Conservation (phyloP, 2,888 invertebrate genomes). For the Aproaerema taeniolella region DNA sequence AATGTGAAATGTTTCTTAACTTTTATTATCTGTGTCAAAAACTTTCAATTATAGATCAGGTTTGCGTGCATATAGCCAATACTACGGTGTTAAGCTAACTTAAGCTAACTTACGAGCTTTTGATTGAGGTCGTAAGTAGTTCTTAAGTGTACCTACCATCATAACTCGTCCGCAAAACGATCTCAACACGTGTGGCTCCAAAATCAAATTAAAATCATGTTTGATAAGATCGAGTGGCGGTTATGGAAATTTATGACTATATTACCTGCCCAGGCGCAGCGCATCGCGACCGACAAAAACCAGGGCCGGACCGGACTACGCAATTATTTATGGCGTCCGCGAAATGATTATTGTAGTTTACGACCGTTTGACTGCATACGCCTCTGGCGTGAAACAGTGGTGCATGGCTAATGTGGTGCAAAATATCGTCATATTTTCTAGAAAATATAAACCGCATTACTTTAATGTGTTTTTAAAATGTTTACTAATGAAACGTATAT, state of each 20-base stretch:
- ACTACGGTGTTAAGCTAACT: too few relatives aligned
- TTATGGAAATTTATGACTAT: conserved; percentile 78
- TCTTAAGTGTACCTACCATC: conserved; percentile 60
- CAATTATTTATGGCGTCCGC: conserved; percentile 73
- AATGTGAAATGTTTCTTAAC: too few relatives aligned
- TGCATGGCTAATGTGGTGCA: conserved; percentile 33
- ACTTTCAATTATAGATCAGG: too few relatives aligned
- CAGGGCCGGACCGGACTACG: conserved; percentile 60
- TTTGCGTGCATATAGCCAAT: too few relatives aligned
- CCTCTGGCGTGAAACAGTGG: conserved; percentile 45
- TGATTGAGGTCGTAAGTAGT: too few relatives aligned
- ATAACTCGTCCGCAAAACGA: conserved; percentile 60
- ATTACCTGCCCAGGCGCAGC: conserved; percentile 75
- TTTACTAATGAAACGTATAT: conserved; percentile 15
- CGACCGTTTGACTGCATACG: conserved; percentile 61
- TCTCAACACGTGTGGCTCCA: conserved; percentile 73
- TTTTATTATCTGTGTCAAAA: too few relatives aligned
- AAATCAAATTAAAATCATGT: conserved; percentile 78
- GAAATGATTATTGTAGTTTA: conserved; percentile 74
- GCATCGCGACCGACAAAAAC: conserved; percentile 67
- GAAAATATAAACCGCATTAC: conserved; percentile 2
- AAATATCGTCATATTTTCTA: conserved; percentile 27
- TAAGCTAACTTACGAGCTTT: too few relatives aligned
- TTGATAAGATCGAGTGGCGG: conserved; percentile 77
- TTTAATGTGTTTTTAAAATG: conserved; percentile 5